Conservation (phyloP, 2,888 invertebrate species). For the Steinernema hermaphroditum region DNA sequence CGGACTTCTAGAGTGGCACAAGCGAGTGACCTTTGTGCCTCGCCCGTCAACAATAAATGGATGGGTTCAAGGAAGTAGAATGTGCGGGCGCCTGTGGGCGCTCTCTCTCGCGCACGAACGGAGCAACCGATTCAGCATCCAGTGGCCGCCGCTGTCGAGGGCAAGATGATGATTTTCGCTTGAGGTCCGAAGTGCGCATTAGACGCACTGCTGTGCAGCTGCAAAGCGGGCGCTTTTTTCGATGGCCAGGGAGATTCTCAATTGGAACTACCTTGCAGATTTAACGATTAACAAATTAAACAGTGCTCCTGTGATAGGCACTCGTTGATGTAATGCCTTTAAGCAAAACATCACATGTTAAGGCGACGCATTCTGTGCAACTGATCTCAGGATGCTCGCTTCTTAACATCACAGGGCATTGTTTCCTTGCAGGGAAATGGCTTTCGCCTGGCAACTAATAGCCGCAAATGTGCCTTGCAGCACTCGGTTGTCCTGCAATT, state of each 20-base stretch:
- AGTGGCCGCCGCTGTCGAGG: neutral
- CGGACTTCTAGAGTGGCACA: slow-evolving; percentile 23
- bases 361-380: no score
- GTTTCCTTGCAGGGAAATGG: neutral
- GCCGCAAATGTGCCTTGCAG: slow-evolving; percentile 3
- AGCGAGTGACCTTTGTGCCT: slow-evolving; percentile 27
- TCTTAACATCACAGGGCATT: no score
- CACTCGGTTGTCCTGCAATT: neutral
- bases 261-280: no score
- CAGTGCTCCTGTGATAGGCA: no score
- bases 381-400: no score
- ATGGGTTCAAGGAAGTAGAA: slow-evolving; percentile 28
- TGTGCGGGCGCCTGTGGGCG: neutral
- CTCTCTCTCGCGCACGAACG: neutral
- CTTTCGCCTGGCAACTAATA: slow-evolving; percentile 19
- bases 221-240: neutral
- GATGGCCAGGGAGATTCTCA: no score
- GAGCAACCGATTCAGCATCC: neutral
- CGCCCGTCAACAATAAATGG: slow-evolving; percentile 25
- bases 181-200: neutral
- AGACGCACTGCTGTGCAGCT: neutral
- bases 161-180: neutral
- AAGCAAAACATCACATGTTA: no score
- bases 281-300: no score
- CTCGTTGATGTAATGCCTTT: no score